phyloP scores from a whole-genome alignment of 2,888 invertebrate genomes.

The Synergus japonicus region DNA sequence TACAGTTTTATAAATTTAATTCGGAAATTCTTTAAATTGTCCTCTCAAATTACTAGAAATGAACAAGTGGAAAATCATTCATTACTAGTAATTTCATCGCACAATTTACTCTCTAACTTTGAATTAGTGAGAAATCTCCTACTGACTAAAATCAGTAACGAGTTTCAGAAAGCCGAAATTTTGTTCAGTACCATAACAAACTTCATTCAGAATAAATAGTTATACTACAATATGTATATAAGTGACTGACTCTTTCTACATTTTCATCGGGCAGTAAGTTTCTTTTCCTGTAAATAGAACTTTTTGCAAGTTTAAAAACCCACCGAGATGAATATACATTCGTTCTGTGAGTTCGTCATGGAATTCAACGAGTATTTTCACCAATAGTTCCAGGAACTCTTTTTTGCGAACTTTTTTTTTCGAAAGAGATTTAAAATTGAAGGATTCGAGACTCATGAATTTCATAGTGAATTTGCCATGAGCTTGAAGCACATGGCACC shows the following conservation, averaged over 20 bases:
- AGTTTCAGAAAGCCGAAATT: neutral
- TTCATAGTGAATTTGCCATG: slow-evolving; percentile 9
- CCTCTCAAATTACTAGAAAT: neutral
- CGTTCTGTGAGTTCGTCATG: neutral
- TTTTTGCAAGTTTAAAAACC: neutral
- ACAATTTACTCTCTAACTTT: neutral
- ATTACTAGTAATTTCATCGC: neutral
- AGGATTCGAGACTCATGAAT: slow-evolving; percentile 19
- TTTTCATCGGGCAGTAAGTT: no score
- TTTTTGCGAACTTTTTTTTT: slow-evolving; percentile 5
- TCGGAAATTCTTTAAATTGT: neutral
- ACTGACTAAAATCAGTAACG: neutral
- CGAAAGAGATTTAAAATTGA: neutral
- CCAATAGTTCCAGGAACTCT: neutral
- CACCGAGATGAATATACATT: no score
- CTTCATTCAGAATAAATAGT: neutral
- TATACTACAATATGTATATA: neutral
- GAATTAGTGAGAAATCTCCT: neutral
- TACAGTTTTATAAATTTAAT: neutral
- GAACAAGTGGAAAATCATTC: neutral
- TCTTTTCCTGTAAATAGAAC: neutral
- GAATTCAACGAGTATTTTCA: neutral
- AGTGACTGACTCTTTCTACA: neutral
- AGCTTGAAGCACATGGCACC: slow-evolving; percentile 31
- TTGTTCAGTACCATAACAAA: slow-evolving; percentile 1